phyloP scores from a whole-genome alignment of 2,888 invertebrate species.

The Enchytraeus crypticus region DNA sequence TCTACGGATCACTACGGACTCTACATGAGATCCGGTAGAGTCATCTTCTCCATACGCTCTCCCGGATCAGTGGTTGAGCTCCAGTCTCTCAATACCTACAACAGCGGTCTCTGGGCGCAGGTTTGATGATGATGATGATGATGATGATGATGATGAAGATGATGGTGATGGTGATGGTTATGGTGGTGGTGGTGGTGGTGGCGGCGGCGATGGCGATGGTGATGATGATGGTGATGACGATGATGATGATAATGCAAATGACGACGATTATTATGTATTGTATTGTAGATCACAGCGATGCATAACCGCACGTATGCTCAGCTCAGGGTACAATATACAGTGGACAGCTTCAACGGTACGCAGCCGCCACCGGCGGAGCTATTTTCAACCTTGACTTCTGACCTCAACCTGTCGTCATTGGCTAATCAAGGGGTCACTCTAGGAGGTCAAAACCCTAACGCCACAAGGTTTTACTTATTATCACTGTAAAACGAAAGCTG shows the following conservation, averaged over 20 bases:
- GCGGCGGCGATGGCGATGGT: constrained; percentile 20
- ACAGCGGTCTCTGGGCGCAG: constrained; percentile 28
- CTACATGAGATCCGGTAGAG: constrained; percentile 18
- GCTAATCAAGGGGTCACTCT: constrained; percentile 8
- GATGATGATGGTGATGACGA: too few relatives aligned
- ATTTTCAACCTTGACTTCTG: neutral
- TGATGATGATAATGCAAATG: too few relatives aligned
- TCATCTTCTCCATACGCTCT: constrained; percentile 16
- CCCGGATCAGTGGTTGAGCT: neutral
- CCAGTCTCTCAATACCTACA: constrained; percentile 16
- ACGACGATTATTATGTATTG: too few relatives aligned
- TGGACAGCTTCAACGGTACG: neutral
- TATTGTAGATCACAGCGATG: constrained; percentile 18
- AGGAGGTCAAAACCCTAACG: constrained; percentile 24
- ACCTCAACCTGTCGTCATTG: constrained; percentile 11
- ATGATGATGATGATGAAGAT: neutral
- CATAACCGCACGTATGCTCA: constrained; percentile 18
- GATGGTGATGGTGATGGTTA: neutral
- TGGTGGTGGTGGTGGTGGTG: constrained; percentile 7
- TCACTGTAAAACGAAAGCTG: too few relatives aligned
- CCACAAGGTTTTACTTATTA: too few relatives aligned
- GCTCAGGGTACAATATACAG: constrained; percentile 11
- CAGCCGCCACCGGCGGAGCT: constrained; percentile 10
- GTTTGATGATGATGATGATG: constrained; percentile 8
- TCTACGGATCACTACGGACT: constrained; percentile 14